phyloP scores from a whole-genome alignment of 2,113 vertebrate species.

The Nettapus auritus region DNA sequence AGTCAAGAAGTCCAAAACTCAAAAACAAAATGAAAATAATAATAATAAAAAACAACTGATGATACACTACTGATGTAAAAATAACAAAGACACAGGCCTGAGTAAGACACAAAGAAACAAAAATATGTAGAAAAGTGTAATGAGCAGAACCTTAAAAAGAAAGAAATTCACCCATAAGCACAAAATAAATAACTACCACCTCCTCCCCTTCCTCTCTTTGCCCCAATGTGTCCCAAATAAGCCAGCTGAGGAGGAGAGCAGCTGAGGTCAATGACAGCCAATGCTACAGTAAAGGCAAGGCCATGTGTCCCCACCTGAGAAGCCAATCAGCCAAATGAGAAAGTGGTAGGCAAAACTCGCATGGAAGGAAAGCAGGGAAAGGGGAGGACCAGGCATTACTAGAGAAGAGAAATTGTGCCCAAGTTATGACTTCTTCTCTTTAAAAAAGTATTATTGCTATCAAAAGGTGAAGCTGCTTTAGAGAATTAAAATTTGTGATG shows the following conservation, averaged over 20 bases:
- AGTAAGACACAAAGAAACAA: background rate
- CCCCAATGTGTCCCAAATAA: background rate
- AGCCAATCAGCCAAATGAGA: background rate
- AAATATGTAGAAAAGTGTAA: background rate
- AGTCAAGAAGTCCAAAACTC: background rate
- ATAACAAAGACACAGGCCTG: background rate
- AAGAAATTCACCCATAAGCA: fast-evolving
- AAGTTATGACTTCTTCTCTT: background rate
- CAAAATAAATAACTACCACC: background rate
- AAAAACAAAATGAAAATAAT: background rate
- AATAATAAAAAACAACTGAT: background rate
- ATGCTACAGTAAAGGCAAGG: background rate
- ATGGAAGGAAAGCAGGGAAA: too few species aligned
- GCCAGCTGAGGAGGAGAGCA: background rate
- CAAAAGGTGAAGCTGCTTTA: background rate
- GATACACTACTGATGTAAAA: background rate
- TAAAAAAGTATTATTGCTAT: background rate
- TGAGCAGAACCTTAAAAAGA: fast-evolving
- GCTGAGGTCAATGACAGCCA: background rate
- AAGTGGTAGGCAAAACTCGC: background rate
- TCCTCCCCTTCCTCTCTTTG: background rate
- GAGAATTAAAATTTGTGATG: background rate
- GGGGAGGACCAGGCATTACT: fast-evolving
- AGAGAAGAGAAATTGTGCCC: background rate
- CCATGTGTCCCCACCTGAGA: fast-evolving